Percentiles rank a stretch among this genome's conserved stretches.
These are phyloP conservation scores for Aptenodytes forsteri DNA, from an alignment of 2,113 vertebrate species.

Conservation along the genomic window DNA sequence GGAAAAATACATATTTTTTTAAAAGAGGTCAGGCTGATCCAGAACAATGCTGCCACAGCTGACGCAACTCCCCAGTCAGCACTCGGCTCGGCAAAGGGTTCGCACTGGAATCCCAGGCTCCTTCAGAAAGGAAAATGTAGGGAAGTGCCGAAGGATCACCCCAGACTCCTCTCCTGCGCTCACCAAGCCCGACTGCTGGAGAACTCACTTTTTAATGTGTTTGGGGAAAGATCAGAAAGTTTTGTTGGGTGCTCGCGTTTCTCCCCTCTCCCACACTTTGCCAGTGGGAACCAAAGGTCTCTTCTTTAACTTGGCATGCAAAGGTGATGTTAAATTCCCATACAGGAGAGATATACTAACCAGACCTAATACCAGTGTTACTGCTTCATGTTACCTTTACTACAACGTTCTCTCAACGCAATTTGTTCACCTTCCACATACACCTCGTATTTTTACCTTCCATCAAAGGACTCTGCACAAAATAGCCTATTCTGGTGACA, in stretches of 20 bases:
- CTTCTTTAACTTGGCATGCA: neutral
- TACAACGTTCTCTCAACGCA: neutral
- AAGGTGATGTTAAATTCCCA: neutral
- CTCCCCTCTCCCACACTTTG: neutral
- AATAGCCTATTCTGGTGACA: neutral
- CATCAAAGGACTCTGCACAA: neutral
- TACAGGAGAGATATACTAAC: neutral
- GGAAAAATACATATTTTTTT: neutral
- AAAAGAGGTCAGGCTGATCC: neutral
- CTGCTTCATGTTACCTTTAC: neutral
- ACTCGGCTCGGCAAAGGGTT: neutral
- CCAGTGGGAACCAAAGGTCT: neutral
- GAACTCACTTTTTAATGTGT: accelerated
- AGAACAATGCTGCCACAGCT: constrained; percentile 1
- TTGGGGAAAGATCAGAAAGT: neutral
- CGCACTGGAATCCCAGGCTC: neutral
- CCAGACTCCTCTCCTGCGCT: neutral
- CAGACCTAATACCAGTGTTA: neutral
- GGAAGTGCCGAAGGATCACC: neutral
- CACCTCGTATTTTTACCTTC: neutral
- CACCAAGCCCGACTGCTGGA: neutral
- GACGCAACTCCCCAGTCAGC: neutral
- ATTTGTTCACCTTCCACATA: neutral
- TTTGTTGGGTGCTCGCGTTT: neutral
- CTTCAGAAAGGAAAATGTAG: neutral